Base-by-base conservation (phyloP, 2,113 vertebrate genomes). In the Triplophysa siluroides region DNA sequence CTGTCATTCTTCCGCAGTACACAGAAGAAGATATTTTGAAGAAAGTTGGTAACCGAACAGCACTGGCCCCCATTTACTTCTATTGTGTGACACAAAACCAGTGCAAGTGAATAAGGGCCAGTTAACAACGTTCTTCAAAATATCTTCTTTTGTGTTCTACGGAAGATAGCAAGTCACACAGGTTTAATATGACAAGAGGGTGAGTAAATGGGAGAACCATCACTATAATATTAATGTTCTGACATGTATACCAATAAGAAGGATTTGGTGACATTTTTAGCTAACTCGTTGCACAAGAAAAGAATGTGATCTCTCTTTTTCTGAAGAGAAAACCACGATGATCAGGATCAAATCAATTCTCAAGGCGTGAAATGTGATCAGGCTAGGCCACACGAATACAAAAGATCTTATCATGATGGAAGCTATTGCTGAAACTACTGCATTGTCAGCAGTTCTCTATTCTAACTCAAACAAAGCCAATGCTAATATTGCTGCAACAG, bases 301-400 rank as follows among this genome's bases (percentile, higher is more conserved):
- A 54, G 58, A 73, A 58, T 54, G 58, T 18, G 23, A 18, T 16
- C 19, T 1, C 29, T n/a, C 52, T 60, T 73, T 29, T 73, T 63
- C 23, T 29, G 0, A 75, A 47, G 4, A 63, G 21, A 4, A 47
- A 58, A 26, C 41, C 41, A 74, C 24, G n/a, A 74, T 61, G 56
- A 61, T 61, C 23, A n/a, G 56, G 38, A 74, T 60, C 38, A 26
- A 75, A 75, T 75, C 60, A 47, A 23, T 13, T 75, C 38, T 47
- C 21, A 75, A 75, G 60, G 73, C 73, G 45, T 75, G 73, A 63
- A 75, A 75, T 47, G 16, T 50, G 73, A 75, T 75, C 41, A 63
- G 41, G 73, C 73, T 47, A 45, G 62, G 38, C 38, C 72, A 61
- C 58, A 75, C 41, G 24, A 43, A 62, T 47, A 75, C 73, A 75